Conservation (phyloP, 2,888 invertebrate species). For the Hemistola chrysoprasaria region DNA sequence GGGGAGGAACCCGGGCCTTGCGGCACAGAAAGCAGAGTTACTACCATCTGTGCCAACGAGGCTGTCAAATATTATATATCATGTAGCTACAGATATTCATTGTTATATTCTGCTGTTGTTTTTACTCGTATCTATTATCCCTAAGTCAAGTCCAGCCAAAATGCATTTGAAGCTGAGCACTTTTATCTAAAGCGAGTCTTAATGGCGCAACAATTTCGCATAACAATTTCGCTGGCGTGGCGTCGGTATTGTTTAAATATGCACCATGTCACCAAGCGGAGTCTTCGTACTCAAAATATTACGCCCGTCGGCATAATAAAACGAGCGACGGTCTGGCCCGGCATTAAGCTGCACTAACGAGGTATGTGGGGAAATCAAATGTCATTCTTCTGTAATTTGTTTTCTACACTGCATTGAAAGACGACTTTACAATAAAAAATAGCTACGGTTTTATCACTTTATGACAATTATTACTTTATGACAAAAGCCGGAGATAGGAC, state of each 20-base stretch:
- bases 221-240: slow-evolving; percentile 45
- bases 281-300: slow-evolving; percentile 75
- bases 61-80: no score
- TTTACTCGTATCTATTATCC: neutral
- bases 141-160: neutral
- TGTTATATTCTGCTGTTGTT: no score
- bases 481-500: no score
- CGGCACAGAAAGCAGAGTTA: no score
- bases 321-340: slow-evolving; percentile 64
- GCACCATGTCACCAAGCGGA: slow-evolving; percentile 66
- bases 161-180: slow-evolving; percentile 27
- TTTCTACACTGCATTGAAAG: slow-evolving; percentile 9
- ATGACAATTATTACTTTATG: no score
- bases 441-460: no score
- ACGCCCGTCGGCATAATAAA: slow-evolving; percentile 76
- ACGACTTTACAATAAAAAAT: no score
- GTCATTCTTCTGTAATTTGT: slow-evolving; percentile 33
- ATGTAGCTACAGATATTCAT: no score
- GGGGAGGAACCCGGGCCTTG: no score
- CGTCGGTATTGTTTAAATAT: slow-evolving; percentile 62
- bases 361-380: slow-evolving; percentile 54
- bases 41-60: no score
- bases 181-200: slow-evolving; percentile 52
- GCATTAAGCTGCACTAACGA: slow-evolving; percentile 68
- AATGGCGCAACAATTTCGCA: slow-evolving; percentile 49